Conservation (phyloP, 2,888 invertebrate genomes). For the Limenitis camilla region DNA sequence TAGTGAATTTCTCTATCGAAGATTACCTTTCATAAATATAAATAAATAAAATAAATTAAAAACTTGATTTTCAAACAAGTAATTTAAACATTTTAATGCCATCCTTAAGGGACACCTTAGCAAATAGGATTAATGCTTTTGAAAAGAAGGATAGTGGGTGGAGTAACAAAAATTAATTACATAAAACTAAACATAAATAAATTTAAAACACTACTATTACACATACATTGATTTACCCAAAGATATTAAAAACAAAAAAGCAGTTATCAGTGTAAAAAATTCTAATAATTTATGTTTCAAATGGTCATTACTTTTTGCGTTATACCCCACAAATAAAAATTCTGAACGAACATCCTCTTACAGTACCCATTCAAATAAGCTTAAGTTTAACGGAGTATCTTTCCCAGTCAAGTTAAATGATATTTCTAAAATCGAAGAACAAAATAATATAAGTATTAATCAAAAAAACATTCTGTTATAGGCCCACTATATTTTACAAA, state of each 20-base stretch:
- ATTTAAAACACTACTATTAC: too few relatives aligned
- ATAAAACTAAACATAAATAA: too few relatives aligned
- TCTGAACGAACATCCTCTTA: neutral
- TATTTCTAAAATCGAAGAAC: neutral
- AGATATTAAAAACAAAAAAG: too few relatives aligned
- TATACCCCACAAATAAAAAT: neutral
- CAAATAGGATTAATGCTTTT: constrained; percentile 21
- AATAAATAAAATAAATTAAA: too few relatives aligned
- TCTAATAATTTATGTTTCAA: neutral
- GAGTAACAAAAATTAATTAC: constrained; percentile 18
- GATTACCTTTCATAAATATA: too few relatives aligned
- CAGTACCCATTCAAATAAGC: too few relatives aligned
- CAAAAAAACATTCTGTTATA: neutral
- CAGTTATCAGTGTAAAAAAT: neutral
- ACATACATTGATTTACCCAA: too few relatives aligned
- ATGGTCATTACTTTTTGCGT: neutral
- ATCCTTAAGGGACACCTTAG: constrained; percentile 10
- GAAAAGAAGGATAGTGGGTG: constrained; percentile 29
- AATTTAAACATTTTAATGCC: constrained; percentile 17
- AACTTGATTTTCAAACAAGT: constrained; percentile 26
- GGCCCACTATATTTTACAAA: neutral
- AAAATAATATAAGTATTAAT: neutral
- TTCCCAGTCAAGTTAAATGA: neutral
- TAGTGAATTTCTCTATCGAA: too few relatives aligned
- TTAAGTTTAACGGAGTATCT: neutral